Evolutionary conservation across 2,888 invertebrate species (phyloP).

Genomic region (Malthinus seriepunctatus): DNA sequence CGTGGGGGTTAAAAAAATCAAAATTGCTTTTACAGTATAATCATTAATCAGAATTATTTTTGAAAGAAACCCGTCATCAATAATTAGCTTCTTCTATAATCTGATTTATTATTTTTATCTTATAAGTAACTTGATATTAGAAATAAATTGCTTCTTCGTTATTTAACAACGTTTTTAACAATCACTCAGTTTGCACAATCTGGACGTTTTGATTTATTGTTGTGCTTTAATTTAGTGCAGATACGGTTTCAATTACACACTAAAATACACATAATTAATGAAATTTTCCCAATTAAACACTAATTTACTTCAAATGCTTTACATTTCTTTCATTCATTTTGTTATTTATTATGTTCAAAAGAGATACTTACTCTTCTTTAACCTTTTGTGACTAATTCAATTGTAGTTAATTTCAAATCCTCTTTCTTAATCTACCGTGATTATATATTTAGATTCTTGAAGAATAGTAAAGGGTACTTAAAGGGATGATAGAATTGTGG

Average conservation of each 20-base stretch:
- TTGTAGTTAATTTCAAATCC: no score
- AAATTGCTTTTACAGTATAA: background rate
- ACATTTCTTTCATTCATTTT: no score
- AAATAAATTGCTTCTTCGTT: constrained; percentile 34
- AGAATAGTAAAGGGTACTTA: no score
- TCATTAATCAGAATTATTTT: constrained; percentile 26
- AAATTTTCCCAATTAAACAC: no score
- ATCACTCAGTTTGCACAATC: constrained; percentile 36
- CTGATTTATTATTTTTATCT: constrained; percentile 33
- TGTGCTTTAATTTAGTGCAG: constrained; percentile 10
- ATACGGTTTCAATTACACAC: constrained; percentile 1
- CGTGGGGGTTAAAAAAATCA: background rate
- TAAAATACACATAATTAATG: background rate
- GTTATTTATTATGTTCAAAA: no score
- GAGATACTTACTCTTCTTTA: no score
- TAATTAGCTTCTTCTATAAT: constrained; percentile 27
- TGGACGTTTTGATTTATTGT: constrained; percentile 35
- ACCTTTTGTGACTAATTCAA: no score
- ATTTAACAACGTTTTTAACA: constrained; percentile 30
- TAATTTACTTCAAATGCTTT: no score
- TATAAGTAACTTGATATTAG: constrained; percentile 19
- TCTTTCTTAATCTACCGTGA: no score
- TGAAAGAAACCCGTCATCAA: constrained; percentile 23
- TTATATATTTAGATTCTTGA: no score
- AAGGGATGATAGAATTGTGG: no score